Percentiles rank a stretch among this genome's conserved stretches.
These are phyloP conservation scores for Leptopilina syphax DNA, from an alignment of 2,888 invertebrate genomes.

Conservation along the genomic window DNA sequence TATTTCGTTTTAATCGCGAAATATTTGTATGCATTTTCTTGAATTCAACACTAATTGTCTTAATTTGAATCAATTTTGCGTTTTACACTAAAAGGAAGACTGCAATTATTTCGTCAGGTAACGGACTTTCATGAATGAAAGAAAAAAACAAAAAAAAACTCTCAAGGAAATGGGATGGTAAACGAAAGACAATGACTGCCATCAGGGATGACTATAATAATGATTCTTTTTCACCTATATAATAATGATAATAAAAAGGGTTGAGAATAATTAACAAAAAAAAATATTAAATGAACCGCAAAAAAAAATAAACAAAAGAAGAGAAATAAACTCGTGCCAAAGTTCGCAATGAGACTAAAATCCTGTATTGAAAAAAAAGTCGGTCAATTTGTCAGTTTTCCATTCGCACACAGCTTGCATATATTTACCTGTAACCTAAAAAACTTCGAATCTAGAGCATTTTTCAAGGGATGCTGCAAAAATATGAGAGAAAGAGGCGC, in stretches of 20 bases:
- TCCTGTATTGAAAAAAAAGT: slow-evolving; percentile 64
- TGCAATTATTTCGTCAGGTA: neutral
- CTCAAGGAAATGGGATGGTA: slow-evolving; percentile 18
- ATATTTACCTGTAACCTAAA: slow-evolving; percentile 25
- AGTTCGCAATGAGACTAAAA: slow-evolving; percentile 56
- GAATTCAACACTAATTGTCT: neutral
- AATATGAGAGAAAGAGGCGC: neutral
- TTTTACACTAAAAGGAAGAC: slow-evolving; percentile 14
- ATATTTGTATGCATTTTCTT: neutral
- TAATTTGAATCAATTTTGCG: neutral
- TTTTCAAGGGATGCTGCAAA: slow-evolving; percentile 15
- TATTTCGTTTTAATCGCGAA: too few species aligned
- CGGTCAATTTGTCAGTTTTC: slow-evolving; percentile 56
- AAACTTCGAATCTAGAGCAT: slow-evolving; percentile 9
- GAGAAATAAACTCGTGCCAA: slow-evolving; percentile 48
- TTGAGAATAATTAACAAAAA: slow-evolving; percentile 43
- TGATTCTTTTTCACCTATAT: too few species aligned
- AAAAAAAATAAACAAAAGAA: slow-evolving; percentile 44
- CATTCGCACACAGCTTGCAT: slow-evolving; percentile 1
- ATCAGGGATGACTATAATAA: neutral
- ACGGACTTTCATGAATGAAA: neutral
- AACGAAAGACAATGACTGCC: neutral
- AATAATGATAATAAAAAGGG: slow-evolving; percentile 42
- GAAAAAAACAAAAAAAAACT: slow-evolving; percentile 8
- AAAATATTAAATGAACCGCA: slow-evolving; percentile 49